Conservation (phyloP, 2,888 invertebrate species). For the Syrista parreyssii region DNA sequence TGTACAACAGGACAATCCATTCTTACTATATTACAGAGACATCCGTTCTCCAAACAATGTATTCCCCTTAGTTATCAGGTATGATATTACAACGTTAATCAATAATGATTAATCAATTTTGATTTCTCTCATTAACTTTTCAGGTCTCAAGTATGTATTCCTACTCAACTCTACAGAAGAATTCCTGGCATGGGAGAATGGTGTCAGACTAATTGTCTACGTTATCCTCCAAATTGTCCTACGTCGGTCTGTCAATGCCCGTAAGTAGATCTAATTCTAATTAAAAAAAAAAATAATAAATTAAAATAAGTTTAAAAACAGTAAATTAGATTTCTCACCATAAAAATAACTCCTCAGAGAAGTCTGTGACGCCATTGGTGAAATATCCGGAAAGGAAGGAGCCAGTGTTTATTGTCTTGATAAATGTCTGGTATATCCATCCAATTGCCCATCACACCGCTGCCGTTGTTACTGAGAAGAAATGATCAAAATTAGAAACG, state of each 20-base stretch:
- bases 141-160: constrained; percentile 85
- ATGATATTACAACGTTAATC: constrained; percentile 13
- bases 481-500: not conserved
- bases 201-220: constrained; percentile 88
- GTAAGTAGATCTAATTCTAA: constrained; percentile 71
- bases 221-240: constrained; percentile 89
- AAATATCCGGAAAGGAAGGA: constrained; percentile 77
- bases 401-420: constrained; percentile 90
- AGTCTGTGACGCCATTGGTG: constrained; percentile 85
- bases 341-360: constrained; percentile 69
- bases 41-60: constrained; percentile 74
- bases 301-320: not conserved
- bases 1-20: constrained; percentile 77
- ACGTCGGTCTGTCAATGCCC: constrained; percentile 81
- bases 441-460: constrained; percentile 77
- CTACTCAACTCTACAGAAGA: constrained; percentile 72
- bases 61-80: constrained; percentile 83
- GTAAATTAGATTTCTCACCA: not conserved
- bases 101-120: not conserved
- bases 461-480: constrained; percentile 76
- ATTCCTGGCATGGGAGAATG: constrained; percentile 84
- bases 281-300: not conserved
- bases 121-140: constrained; percentile 9
- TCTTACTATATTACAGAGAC: constrained; percentile 82
- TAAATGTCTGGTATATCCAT: constrained; percentile 83